These are phyloP conservation scores for Liopterus haemorrhoidalis DNA, from an alignment of 2,888 invertebrate species.

Conservation along the genomic window DNA sequence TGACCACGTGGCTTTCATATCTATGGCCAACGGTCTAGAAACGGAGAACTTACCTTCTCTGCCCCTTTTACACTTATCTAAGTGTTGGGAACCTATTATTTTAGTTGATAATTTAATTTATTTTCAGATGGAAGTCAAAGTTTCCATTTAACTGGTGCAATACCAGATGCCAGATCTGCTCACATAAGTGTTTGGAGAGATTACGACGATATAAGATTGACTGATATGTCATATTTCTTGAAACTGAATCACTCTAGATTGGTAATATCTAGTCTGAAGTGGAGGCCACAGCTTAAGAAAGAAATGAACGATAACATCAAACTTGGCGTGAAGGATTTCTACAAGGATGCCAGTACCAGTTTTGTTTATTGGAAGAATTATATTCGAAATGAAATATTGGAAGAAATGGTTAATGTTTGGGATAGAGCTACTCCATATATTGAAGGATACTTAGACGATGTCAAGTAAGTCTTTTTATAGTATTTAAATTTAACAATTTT, in stretches of 20 bases:
- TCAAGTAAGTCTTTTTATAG: no score
- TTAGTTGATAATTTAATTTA: no score
- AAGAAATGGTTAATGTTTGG: conserved; percentile 67
- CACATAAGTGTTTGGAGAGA: conserved; percentile 74
- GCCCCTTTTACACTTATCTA: no score
- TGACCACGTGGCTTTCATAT: no score
- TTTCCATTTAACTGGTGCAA: conserved; percentile 65
- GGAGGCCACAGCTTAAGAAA: conserved; percentile 68
- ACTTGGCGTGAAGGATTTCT: conserved; percentile 45
- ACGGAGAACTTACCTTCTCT: no score
- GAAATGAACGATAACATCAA: no score
- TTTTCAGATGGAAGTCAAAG: conserved; percentile 62
- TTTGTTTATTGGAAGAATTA: conserved; percentile 62
- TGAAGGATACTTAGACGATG: conserved; percentile 63
- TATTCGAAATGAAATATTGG: conserved; percentile 62
- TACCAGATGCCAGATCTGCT: conserved; percentile 71
- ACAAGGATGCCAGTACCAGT: conserved; percentile 49
- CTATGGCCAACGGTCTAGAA: no score
- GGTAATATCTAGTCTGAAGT: conserved; percentile 68
- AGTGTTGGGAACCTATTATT: no score
- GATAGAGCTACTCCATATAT: conserved; percentile 66
- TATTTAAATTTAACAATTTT: no score
- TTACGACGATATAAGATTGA: conserved; percentile 71
- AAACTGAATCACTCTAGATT: conserved; percentile 78
- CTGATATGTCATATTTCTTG: conserved; percentile 72